A percentile compares a stretch with the other conserved stretches of the same genome.
Evolutionary conservation across 1,140 invertebrate species (phyloP).

Genomic region (Cryptotermes secundus): DNA sequence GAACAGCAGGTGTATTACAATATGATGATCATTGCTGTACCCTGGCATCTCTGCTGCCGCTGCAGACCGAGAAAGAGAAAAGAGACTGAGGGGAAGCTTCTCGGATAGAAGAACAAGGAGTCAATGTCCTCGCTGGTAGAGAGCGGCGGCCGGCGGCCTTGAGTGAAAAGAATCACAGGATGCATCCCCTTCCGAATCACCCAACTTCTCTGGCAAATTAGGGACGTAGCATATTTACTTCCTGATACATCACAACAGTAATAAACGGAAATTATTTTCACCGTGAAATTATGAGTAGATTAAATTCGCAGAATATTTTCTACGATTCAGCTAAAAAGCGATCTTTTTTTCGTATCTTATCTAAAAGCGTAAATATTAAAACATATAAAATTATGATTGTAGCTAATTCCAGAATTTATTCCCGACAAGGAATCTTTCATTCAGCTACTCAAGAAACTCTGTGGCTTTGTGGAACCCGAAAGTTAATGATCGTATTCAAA

Average conservation of each 20-base stretch:
- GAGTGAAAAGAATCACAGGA: neutral
- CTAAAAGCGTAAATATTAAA: too few relatives aligned
- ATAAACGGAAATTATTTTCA: too few relatives aligned
- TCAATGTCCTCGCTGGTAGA: neutral
- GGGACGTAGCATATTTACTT: neutral
- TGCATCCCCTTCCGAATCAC: slow-evolving; percentile 5
- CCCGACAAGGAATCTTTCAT: too few relatives aligned
- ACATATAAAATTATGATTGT: too few relatives aligned
- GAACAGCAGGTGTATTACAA: neutral
- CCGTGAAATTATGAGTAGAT: too few relatives aligned
- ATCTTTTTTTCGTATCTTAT: too few relatives aligned
- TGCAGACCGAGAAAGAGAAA: neutral
- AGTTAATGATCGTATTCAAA: too few relatives aligned
- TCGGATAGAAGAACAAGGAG: neutral
- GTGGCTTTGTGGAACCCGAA: too few relatives aligned
- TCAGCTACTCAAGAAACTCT: too few relatives aligned
- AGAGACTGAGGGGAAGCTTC: neutral
- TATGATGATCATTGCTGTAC: neutral
- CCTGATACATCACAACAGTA: neutral
- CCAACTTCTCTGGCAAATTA: neutral
- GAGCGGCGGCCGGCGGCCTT: neutral
- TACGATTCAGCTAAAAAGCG: too few relatives aligned
- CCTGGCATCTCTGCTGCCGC: neutral
- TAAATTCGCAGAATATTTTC: too few relatives aligned
- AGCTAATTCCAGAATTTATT: too few relatives aligned